These are phyloP conservation scores for Candidula unifasciata DNA, from an alignment of 2,888 invertebrate genomes.

Conservation along the genomic window DNA sequence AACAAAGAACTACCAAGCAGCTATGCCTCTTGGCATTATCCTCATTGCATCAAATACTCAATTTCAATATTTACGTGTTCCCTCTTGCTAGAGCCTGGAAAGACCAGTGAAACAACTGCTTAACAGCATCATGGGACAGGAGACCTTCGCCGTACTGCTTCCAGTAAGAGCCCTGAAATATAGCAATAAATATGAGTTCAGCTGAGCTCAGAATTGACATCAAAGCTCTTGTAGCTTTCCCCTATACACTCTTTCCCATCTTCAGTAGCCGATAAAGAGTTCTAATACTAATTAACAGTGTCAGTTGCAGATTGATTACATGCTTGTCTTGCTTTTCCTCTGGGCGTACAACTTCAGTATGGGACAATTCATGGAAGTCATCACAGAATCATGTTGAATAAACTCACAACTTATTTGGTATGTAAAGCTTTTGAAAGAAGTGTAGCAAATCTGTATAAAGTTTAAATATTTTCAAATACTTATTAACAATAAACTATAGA, in stretches of 20 bases:
- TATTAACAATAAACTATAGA: too few species aligned
- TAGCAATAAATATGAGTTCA: background rate
- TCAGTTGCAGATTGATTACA: background rate
- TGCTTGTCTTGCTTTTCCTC: too few species aligned
- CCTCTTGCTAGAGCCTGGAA: slow-evolving; percentile 39
- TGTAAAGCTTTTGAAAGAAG: too few species aligned
- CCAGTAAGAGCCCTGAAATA: slow-evolving; percentile 41
- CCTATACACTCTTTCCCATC: background rate
- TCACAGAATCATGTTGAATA: too few species aligned
- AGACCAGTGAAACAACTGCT: slow-evolving; percentile 24
- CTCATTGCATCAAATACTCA: background rate
- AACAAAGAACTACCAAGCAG: too few species aligned
- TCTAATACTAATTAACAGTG: slow-evolving; percentile 21
- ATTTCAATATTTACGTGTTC: slow-evolving; percentile 9
- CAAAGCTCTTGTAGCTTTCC: background rate
- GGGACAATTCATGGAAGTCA: too few species aligned
- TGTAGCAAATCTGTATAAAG: too few species aligned
- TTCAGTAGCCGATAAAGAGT: too few species aligned
- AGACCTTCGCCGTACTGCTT: slow-evolving; percentile 41
- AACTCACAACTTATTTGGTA: too few species aligned
- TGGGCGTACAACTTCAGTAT: too few species aligned
- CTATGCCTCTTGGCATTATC: too few species aligned
- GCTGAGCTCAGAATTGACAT: background rate
- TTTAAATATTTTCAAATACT: too few species aligned
- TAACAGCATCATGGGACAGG: slow-evolving; percentile 35